These are phyloP conservation scores for Gallinago solitaria DNA, from an alignment of 2,797 vertebrate genomes.

Conservation along the genomic window DNA sequence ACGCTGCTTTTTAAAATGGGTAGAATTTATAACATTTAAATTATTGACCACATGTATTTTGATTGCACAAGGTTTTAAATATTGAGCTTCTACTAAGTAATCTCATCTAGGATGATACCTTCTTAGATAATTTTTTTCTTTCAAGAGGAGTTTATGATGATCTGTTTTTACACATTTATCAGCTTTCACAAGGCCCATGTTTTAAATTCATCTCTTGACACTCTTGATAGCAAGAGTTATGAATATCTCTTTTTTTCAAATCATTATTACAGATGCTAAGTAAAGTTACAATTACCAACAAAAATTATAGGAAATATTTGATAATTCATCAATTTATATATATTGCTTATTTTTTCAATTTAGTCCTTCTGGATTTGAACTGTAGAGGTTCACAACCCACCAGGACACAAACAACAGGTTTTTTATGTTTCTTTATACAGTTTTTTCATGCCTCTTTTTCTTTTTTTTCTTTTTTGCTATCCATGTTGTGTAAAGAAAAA, in stretches of 20 bases:
- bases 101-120: background rate
- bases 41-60: background rate
- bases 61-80: background rate
- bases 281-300: background rate
- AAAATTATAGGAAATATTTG: background rate
- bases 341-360: background rate
- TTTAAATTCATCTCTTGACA: background rate
- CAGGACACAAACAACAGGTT: background rate
- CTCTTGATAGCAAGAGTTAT: background rate
- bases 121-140: background rate
- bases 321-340: background rate
- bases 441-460: background rate
- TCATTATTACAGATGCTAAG: background rate
- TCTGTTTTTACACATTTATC: background rate
- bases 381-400: fast-evolving
- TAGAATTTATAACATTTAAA: background rate
- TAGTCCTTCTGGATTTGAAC: background rate
- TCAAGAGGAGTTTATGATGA: background rate
- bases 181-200: background rate
- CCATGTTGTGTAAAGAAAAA: background rate
- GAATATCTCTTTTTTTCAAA: background rate
- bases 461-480: no score
- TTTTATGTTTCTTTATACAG: background rate
- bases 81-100: background rate
- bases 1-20: background rate